Evolutionary conservation across 2,888 invertebrate species (phyloP).

Genomic region (Alloplasta piceator): DNA sequence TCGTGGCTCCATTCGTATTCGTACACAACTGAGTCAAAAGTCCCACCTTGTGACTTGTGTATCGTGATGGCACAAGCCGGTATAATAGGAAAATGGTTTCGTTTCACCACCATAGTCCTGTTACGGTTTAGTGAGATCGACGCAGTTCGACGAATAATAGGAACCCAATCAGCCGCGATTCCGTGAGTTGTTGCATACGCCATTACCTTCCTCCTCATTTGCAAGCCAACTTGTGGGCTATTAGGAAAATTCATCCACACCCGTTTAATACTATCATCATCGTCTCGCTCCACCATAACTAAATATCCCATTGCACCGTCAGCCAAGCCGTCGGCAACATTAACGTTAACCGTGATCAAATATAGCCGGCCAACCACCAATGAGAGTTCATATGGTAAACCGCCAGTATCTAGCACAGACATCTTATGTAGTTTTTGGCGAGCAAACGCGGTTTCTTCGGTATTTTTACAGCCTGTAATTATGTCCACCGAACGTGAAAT

Average conservation of each 20-base stretch:
- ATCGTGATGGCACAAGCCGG: slow-evolving; percentile 63
- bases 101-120: slow-evolving; percentile 42
- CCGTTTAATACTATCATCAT: no score
- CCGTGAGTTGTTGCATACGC: no score
- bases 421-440: slow-evolving; percentile 65
- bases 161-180: background rate
- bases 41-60: slow-evolving; percentile 61
- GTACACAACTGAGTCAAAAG: slow-evolving; percentile 45
- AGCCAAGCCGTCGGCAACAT: slow-evolving; percentile 74
- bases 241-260: no score
- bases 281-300: slow-evolving; percentile 65
- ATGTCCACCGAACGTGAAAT: slow-evolving; percentile 68
- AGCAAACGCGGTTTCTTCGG: slow-evolving; percentile 52
- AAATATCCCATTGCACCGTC: slow-evolving; percentile 74
- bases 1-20: slow-evolving; percentile 42
- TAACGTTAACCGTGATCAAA: slow-evolving; percentile 74
- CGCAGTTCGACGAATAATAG: slow-evolving; percentile 36
- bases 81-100: slow-evolving; percentile 60
- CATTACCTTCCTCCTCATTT: background rate
- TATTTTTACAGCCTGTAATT: slow-evolving; percentile 47
- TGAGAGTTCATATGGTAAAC: slow-evolving; percentile 70
- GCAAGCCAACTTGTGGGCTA: background rate
- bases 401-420: slow-evolving; percentile 70
- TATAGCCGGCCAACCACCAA: slow-evolving; percentile 57
- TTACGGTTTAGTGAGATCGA: slow-evolving; percentile 33